Base-by-base conservation (phyloP, 2,113 vertebrate species). In the Ammodytes dubius region DNA sequence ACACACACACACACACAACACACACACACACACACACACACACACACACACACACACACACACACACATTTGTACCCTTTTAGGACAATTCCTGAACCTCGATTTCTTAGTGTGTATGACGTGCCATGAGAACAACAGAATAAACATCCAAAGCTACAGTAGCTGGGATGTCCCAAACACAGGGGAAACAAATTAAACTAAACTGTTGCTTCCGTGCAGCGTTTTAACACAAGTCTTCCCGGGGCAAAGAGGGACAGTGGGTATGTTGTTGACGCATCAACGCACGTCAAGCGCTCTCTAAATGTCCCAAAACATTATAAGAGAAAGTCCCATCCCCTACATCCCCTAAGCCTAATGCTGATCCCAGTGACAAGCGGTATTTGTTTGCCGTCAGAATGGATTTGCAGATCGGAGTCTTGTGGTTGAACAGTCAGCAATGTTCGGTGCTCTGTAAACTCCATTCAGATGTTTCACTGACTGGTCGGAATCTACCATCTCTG, bases 351-450 rank as follows among this genome's bases (percentile, higher is more conserved):
- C 77, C 49, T 8, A 35, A 77, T 60, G 83, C 61, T 71, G 54
- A 74, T 63, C 50, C 47, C 7, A 59, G 46, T 65, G 77, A 82
- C 70, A 81, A 72, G 43, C 72, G 65, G 39, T 7, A 43, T 70
- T 57, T 76, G 72, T 77, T 76, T 81, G 73, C 58, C 59, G 57
- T 39, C 50, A 63, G 74, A 88, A 68, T 70, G 47, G 69, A 69
- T 77, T 78, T n/a, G 40, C 65, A 63, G 76, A 73, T 39, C 66
- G 37, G 40, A 56, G 54, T 60, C 58, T 72, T 82, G 87, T 72
- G 83, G 85, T 86, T 45, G 5, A 81, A 66, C 86, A 74, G 54
- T 47, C 70, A 59, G 77, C 60, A 54, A 50, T 81, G 74, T 47
- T 72, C 64, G 57, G 60, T 1, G 6, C 59, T 49, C 59, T 49